Base-by-base conservation (phyloP, 1,140 invertebrate genomes). In the Danaus plexippus region DNA sequence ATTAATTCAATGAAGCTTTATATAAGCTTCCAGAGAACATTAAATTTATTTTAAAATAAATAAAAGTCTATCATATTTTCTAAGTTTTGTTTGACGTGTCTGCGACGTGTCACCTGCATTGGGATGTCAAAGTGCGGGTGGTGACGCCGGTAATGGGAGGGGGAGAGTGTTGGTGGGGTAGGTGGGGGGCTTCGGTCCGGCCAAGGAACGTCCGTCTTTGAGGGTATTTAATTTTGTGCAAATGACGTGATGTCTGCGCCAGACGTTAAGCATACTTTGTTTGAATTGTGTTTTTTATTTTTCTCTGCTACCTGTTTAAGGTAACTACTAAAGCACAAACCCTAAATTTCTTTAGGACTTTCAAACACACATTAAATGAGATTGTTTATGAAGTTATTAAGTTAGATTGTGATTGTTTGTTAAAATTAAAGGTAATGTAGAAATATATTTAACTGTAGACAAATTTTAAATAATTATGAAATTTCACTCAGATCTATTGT, bases 201-300 rank as follows among this genome's bases (percentile, higher is more conserved):
- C 45, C 57, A 50, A 64, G 56, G 60, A 60, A 54, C 56, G 61
- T 58, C 61, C 68, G 66, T 70, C 68, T 70, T 70, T 67, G 63
- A 70, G 67, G 67, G 66, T 80, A 74, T 79, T 82, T 80, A 78
- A 80, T 83, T 83, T 83, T 74, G 76, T 79, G 77, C 73, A 76
- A 80, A 83, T 80, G 80, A 82, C 75, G 64, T 59, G 58, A 62
- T 57, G 65, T 63, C 63, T 57, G 52, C 54, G 59, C 57, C 69
- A 72, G 66, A 61, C 61, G 52, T 47, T 54, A 15, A 52, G 22
- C 22, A 32, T 32, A 32, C 22, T 32, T 32, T 32, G 22, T 53
- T 46, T 61, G 32, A 47, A 48, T 49, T 52, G 11, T 52, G 43
- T 58, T 52, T 58, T 18, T 52, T 52, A 45, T 40, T 11, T 40